Base-by-base conservation (phyloP, 2,888 invertebrate genomes). In the Pandemis heparana region DNA sequence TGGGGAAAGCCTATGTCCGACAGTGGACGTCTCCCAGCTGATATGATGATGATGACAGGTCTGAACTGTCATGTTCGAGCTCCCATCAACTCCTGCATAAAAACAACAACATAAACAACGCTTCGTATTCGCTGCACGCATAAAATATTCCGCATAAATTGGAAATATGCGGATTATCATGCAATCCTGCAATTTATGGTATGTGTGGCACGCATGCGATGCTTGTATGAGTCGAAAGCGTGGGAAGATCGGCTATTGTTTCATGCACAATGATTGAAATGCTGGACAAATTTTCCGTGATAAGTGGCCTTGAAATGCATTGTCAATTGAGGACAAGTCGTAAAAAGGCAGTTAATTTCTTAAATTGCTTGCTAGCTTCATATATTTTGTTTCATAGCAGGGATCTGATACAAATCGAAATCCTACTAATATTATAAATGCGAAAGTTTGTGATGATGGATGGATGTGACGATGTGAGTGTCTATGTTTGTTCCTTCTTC, bases 201-300 rank as follows among this genome's bases (percentile, higher is more conserved):
- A 80, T 79, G 76, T 79, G 75, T 76, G 77, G 75, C 79, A 78
- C 78, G 77, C 79, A 79, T 79, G 77, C 77, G 65, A 68, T 65
- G 68, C 71, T 71, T 64, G 70, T 23, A 64, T 70, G 63, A 72
- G 65, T 78, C 74, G 78, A 79, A 79, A 79, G 80, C 80, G 80
- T 80, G 80, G 77, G 80, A 79, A 76, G 78, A 62, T 66, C 63
- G 70, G 43, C 16, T 32, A 64, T 71, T 67, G 70, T 70, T 69
- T 70, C 51, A 41, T 74, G 64, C 59, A 41, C 43, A 60, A 73
- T 59, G 51, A 61, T n/a, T 56, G n/a, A 63, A 63, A 53, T 43
- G n/a, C 51, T 38, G 18, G 51, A 7, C 51, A 51, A 63, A 32
- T 43, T 56, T 59, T 43, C 23, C 18, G 39, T 53, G 5, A 39